A percentile compares a stretch with the other conserved stretches of the same genome.
These are phyloP conservation scores for Stenichneumon culpator DNA, from an alignment of 2,888 invertebrate species.

Conservation along the genomic window DNA sequence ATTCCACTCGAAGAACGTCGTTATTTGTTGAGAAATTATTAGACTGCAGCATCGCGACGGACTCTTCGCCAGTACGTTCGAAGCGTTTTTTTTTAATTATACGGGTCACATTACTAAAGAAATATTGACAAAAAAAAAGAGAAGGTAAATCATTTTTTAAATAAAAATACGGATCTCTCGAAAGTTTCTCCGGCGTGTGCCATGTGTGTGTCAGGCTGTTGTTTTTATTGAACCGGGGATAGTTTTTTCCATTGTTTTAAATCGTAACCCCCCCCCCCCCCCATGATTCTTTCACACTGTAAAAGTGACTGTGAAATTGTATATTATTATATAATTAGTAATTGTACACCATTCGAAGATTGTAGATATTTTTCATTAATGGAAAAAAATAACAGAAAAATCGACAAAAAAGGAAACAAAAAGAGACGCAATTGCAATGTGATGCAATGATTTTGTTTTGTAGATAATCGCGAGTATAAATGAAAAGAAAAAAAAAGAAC, in stretches of 20 bases:
- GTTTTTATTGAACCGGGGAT: slow-evolving; percentile 44
- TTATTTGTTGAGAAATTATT: slow-evolving; percentile 53
- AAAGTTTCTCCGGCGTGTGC: slow-evolving; percentile 63
- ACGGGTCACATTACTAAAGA: slow-evolving; percentile 41
- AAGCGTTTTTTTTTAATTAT: slow-evolving; percentile 37
- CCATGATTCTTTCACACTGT: slow-evolving; percentile 79
- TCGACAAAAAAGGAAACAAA: slow-evolving; percentile 60
- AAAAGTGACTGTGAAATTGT: slow-evolving; percentile 79
- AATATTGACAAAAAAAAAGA: slow-evolving; percentile 9
- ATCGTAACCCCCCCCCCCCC: slow-evolving; percentile 63
- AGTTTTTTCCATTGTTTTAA: slow-evolving; percentile 49
- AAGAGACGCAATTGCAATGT: slow-evolving; percentile 79
- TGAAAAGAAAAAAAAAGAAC: slow-evolving; percentile 67
- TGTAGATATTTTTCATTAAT: slow-evolving; percentile 79
- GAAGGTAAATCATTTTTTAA: background rate
- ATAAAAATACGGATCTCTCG: slow-evolving; percentile 52
- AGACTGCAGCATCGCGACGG: slow-evolving; percentile 38
- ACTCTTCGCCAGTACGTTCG: slow-evolving; percentile 8
- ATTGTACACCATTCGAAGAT: slow-evolving; percentile 74
- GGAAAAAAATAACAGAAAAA: slow-evolving; percentile 76
- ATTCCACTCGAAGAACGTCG: slow-evolving; percentile 36
- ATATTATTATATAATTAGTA: slow-evolving; percentile 75
- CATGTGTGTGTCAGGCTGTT: slow-evolving; percentile 62
- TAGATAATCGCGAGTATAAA: slow-evolving; percentile 82
- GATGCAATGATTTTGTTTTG: slow-evolving; percentile 85